Evolutionary conservation across 2,888 invertebrate genomes (phyloP), one percentile per base, ranked within the genome.

Genomic region (Scaptomyza cyrtandrae): DNA sequence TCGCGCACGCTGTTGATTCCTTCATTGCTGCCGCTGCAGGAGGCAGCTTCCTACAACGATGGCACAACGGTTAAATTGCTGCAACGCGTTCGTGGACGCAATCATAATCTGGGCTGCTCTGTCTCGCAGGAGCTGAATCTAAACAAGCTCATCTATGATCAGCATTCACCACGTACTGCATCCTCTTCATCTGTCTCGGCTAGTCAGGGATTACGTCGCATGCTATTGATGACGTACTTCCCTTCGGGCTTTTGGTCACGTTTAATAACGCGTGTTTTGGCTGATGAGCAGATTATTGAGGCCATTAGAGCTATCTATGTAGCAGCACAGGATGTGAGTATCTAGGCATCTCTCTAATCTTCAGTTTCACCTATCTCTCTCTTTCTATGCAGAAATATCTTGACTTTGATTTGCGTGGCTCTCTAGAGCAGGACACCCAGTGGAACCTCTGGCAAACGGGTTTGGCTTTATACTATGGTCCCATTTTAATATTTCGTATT

Each of bases 171-270:
- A 6, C 75, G 64, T 0, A 53, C 61, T 1, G 55, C 80, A 16
- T 24, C 76, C 1, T 53, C 76, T 6, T 46, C 64, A 0, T 54
- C 66, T 3, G 5, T 49, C 0, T 14, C 62, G 9, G 55, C 43
- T n/a, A 71, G 56, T 19, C 81, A 84, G 57, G 91, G 91, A 0
- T 46, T 92, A 11, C 86, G 91, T n/a, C 93, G 98, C 0, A 93
- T 99, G 57, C 93, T 99, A 13, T 94, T 99, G 10, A 96, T 99
- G 95, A 98, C 98, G 0, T 99, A 99, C 93, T 98, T 99, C 90
- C 99, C 99, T 1, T 96, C 97, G 74, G 99, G 99, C 0, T 99
- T 99, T 93, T 99, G 99, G 99, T 97, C 99, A 0, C 93, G 99
- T 1, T 94, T 99, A 24, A 96, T 98, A 71, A 97, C 98, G 0